phyloP scores from a whole-genome alignment of 2,113 vertebrate species.

The Ammodytes dubius region DNA sequence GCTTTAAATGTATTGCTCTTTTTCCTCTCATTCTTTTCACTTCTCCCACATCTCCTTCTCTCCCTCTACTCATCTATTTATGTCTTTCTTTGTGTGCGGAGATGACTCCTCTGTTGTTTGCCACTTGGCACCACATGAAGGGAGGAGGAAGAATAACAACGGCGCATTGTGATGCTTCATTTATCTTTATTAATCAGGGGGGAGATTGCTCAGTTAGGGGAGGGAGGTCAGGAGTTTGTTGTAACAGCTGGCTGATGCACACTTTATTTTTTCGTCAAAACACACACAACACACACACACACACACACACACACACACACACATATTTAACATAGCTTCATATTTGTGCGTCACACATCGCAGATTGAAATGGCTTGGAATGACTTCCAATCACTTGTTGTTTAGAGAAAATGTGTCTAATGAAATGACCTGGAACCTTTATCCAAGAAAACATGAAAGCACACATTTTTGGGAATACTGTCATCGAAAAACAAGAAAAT shows the following conservation, averaged over 20 bases:
- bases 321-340: slow-evolving; percentile 25
- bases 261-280: slow-evolving; percentile 35
- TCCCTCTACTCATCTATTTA: slow-evolving; percentile 24
- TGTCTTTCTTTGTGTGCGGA: slow-evolving; percentile 4
- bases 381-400: slow-evolving; percentile 39
- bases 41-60: neutral
- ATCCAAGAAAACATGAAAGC: slow-evolving; percentile 5
- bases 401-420: slow-evolving; percentile 50
- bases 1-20: slow-evolving; percentile 5
- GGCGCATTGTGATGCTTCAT: slow-evolving; percentile 57
- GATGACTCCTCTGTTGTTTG: slow-evolving; percentile 35
- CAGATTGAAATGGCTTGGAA: slow-evolving; percentile 46
- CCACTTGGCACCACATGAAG: slow-evolving; percentile 32
- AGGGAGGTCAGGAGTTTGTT: slow-evolving; percentile 33
- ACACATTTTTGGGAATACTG: neutral
- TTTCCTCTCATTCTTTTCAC: slow-evolving; percentile 7
- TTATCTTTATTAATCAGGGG: slow-evolving; percentile 78
- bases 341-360: slow-evolving; percentile 29
- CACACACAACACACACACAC: neutral
- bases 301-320: slow-evolving; percentile 4
- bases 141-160: slow-evolving; percentile 31
- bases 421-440: slow-evolving; percentile 52
- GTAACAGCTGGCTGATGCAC: slow-evolving; percentile 48
- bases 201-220: slow-evolving; percentile 13
- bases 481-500: slow-evolving; percentile 16